Evolutionary conservation across 2,797 vertebrate species (phyloP).

Genomic region (Syngnathus acus): DNA sequence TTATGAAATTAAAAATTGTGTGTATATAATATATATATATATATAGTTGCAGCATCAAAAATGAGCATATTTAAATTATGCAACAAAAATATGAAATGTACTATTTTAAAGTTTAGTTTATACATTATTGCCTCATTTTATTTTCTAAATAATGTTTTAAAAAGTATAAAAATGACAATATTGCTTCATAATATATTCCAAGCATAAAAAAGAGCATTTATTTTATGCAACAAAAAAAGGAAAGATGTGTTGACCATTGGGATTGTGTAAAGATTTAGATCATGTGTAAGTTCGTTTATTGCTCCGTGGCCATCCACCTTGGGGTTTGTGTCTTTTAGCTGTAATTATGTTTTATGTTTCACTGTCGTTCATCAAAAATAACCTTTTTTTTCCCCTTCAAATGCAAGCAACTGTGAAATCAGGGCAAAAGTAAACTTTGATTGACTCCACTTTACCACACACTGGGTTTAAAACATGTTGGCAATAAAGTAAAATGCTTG

Average conservation of each 20-base stretch:
- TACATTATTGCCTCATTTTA: slow-evolving; percentile 33
- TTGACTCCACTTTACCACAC: background rate
- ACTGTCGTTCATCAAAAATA: slow-evolving; percentile 48
- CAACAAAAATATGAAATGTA: slow-evolving; percentile 57
- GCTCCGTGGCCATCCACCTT: slow-evolving; percentile 33
- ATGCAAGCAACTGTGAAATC: background rate
- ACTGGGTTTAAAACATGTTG: background rate
- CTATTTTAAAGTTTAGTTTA: slow-evolving; percentile 43
- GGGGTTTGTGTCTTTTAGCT: slow-evolving; percentile 66
- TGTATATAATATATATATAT: slow-evolving; percentile 47
- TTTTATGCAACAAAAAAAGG: slow-evolving; percentile 61
- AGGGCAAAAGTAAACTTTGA: background rate
- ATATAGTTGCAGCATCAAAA: slow-evolving; percentile 73
- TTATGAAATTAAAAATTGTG: slow-evolving; percentile 57
- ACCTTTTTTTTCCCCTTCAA: background rate
- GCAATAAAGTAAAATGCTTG: slow-evolving; percentile 11
- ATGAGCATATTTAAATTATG: slow-evolving; percentile 68
- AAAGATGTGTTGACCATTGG: slow-evolving; percentile 36
- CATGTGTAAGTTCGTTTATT: slow-evolving; percentile 20
- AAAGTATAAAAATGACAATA: slow-evolving; percentile 37
- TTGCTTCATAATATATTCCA: slow-evolving; percentile 58
- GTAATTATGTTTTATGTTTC: slow-evolving; percentile 55
- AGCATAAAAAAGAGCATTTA: slow-evolving; percentile 68
- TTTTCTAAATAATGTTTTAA: slow-evolving; percentile 43
- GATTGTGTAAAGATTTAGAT: slow-evolving; percentile 43